Evolutionary conservation across 2,113 vertebrate genomes (phyloP), one percentile per base, ranked within the genome.

Genomic region (Ciconia boyciana): DNA sequence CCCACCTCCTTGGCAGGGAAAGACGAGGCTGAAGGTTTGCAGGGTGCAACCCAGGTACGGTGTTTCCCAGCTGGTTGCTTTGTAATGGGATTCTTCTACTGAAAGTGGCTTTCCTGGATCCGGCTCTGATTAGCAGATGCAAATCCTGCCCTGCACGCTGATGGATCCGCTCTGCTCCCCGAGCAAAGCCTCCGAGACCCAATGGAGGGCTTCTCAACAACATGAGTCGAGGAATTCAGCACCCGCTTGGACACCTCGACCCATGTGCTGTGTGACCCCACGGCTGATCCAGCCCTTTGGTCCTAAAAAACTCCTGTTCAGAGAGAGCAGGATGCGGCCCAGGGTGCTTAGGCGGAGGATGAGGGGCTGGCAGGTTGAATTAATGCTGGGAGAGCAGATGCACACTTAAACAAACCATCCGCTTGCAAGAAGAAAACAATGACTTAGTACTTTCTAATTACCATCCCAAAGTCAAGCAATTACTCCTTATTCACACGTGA

Each of bases 11-110:
- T 28, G 79, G 72, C 65, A 39, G 68, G 64, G 31, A 61, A 71
- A 52, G 66, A 32, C 32, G 72, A 52, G 51, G 43, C 74, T 64
- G 94, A 91, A 46, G 91, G 75, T 91, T 96, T 71, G 84, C 76
- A 31, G 92, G 65, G 92, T 60, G 64, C 57, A 60, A 58, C 94
- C 49, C 87, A 95, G 95, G 93, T 91, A 91, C 54, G 19, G 83
- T 32, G 87, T 97, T 98, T 98, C 97, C 97, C 93, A 98, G 97
- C 68, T 3, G 24, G 84, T 57, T 97, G 95, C 88, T 89, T 90
- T 51, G 76, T 93, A 97, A 97, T 97, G 74, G 87, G 64, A 96
- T 97, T 96, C 91, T 96, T 94, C 89, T 92, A 92, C 68, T 54
- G 49, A 55, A 89, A 97, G 83, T 68, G 82, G 65, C 85, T 97